Evolutionary conservation across 2,888 invertebrate genomes (phyloP).

Genomic region (Latrodectus hesperus): DNA sequence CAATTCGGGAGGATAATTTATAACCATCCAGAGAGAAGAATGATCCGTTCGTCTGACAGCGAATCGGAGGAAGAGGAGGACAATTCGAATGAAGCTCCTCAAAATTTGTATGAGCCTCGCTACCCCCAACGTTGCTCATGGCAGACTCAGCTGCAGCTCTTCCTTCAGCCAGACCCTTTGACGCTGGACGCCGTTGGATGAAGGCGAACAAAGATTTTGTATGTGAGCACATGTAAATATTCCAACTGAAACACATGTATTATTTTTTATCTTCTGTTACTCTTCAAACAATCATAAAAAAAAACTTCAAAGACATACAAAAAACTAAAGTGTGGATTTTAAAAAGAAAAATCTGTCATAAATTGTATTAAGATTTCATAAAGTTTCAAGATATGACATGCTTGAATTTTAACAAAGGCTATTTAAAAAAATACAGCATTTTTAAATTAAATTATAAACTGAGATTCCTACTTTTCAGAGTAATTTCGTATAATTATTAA

Average conservation of each 20-base stretch:
- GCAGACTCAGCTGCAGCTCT: constrained; percentile 20
- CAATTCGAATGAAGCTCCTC: not conserved
- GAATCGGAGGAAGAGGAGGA: not conserved
- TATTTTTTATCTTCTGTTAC: not conserved
- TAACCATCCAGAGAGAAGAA: constrained; percentile 48
- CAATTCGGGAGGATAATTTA: constrained; percentile 57
- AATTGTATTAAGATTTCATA: not conserved
- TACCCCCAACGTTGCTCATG: not conserved
- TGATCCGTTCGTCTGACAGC: not conserved
- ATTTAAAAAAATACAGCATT: too few relatives aligned
- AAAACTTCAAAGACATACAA: not conserved
- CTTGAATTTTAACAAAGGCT: too few relatives aligned
- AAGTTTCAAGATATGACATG: too few relatives aligned
- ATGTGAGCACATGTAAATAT: not conserved
- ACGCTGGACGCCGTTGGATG: constrained; percentile 36
- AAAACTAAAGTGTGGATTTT: not conserved
- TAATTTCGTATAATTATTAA: too few relatives aligned
- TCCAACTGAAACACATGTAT: not conserved
- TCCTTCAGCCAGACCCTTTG: constrained; percentile 51
- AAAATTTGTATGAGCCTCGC: constrained; percentile 1
- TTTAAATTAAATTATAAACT: too few relatives aligned
- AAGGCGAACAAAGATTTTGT: not conserved
- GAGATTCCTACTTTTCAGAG: too few relatives aligned
- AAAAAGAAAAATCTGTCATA: not conserved
- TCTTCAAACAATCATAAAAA: not conserved